Evolutionary conservation across 2,797 vertebrate species (phyloP), one percentile per base, ranked within the genome.

Genomic region (Megalops cyprinoides): DNA sequence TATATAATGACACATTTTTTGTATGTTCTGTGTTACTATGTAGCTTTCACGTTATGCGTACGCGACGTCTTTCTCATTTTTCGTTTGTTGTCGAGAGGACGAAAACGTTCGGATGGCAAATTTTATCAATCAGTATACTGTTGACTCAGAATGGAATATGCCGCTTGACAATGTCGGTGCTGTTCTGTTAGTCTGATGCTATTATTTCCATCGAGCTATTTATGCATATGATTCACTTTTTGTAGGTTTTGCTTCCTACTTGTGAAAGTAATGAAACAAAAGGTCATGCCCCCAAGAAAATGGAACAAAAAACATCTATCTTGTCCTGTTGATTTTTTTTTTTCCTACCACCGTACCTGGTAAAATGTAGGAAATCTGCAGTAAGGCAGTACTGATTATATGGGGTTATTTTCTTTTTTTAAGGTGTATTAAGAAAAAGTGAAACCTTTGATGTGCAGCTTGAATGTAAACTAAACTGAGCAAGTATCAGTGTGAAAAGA

Each of bases 121-220:
- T 71, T 67, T 71, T 71, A 71, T 37, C 55, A 49, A 51, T 65
- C 67, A 74, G 48, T 49, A 56, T 58, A 46, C 69, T 51, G 42
- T 76, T 81, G 73, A 81, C 39, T 81, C 79, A 81, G 56, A 81
- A 46, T 81, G 79, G 74, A 81, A 81, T 49, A 31, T n/a, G 75
- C 53, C 48, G 71, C 42, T 28, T 75, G 79, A 14, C 56, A 76
- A 53, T 81, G 65, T 76, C 28, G 44, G 71, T 48, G 49, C 34
- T 53, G 58, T 34, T 56, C 44, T 12, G 25, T 76, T 51, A 34
- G 28, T 76, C 46, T 42, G 23, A 53, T 56, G 74, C 71, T 48
- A n/a, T 65, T 80, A 49, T 74, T 76, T 81, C 79, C 58, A 53
- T n/a, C 5, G 25, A 62, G 71, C 55, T 31, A 23, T 20, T 65